Conservation (phyloP, 1,140 invertebrate species). For the Pseudomyrmex concolor region DNA sequence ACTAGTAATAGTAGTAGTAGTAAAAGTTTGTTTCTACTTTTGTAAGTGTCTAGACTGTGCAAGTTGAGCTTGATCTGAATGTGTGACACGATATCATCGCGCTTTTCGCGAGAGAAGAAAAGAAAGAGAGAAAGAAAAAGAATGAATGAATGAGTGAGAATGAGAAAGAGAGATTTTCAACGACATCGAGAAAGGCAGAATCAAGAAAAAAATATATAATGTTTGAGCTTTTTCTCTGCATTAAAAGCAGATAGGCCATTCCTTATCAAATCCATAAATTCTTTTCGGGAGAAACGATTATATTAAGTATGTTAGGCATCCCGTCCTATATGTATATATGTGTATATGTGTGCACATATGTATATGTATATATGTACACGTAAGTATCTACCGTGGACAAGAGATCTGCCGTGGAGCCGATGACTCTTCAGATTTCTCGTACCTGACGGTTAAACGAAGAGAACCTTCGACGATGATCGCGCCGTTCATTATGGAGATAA, state of each 20-base stretch:
- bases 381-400: constrained; percentile 3
- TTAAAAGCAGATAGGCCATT: not conserved
- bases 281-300: constrained; percentile 49
- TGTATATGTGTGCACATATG: not conserved
- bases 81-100: no score
- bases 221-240: no score
- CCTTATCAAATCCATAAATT: constrained; percentile 37
- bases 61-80: no score
- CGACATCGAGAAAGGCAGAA: not conserved
- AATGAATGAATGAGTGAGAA: no score
- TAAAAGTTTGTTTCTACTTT: no score
- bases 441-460: constrained; percentile 51
- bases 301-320: constrained; percentile 27
- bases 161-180: constrained; percentile 26
- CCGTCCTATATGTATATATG: constrained; percentile 33
- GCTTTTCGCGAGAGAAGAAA: no score
- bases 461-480: constrained; percentile 60
- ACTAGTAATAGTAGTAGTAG: no score
- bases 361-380: not conserved
- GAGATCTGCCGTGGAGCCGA: constrained; percentile 59
- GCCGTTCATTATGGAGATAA: constrained; percentile 71
- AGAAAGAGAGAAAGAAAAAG: not conserved
- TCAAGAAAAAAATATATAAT: no score
- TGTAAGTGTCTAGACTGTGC: no score
- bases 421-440: constrained; percentile 75